These are phyloP conservation scores for Platycheirus rosarum DNA, from an alignment of 2,888 invertebrate species.

Conservation along the genomic window DNA sequence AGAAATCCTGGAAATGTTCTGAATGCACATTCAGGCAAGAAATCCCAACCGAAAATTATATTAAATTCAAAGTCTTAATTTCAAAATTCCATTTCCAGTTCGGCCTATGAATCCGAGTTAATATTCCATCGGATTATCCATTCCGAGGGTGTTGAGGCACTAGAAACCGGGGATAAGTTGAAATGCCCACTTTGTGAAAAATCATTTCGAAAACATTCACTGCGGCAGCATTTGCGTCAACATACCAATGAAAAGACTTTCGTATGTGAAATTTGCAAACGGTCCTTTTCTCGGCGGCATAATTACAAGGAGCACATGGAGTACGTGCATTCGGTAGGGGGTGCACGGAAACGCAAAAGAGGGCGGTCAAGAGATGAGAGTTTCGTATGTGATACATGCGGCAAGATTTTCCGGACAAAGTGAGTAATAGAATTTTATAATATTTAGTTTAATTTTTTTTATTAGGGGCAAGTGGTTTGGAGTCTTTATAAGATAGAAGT, in stretches of 20 bases:
- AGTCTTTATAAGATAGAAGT: background rate
- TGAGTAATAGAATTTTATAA: conserved; percentile 79
- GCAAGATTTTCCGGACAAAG: conserved; percentile 83
- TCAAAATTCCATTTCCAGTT: conserved; percentile 71
- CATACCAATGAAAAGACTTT: conserved; percentile 90
- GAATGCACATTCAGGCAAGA: conserved; percentile 77
- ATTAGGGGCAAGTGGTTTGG: conserved; percentile 7
- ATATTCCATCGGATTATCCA: conserved; percentile 89
- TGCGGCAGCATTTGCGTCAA: conserved; percentile 87
- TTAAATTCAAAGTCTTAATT: conserved; percentile 44
- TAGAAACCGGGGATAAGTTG: conserved; percentile 77
- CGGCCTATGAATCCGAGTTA: conserved; percentile 87
- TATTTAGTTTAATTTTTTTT: background rate
- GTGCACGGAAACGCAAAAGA: conserved; percentile 38
- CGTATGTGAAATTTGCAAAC: conserved; percentile 86
- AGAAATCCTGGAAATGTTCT: conserved; percentile 76
- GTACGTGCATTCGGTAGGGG: conserved; percentile 82
- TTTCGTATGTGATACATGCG: conserved; percentile 82
- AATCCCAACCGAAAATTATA: background rate
- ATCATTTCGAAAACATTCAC: conserved; percentile 86
- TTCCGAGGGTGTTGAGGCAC: conserved; percentile 77
- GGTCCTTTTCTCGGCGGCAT: conserved; percentile 87
- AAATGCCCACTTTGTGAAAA: conserved; percentile 88
- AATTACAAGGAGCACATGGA: conserved; percentile 86
- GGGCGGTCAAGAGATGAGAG: conserved; percentile 38